Base-by-base conservation (phyloP, 92 coral and sea anemone species). In the Hydrozoanthus gracilis region DNA sequence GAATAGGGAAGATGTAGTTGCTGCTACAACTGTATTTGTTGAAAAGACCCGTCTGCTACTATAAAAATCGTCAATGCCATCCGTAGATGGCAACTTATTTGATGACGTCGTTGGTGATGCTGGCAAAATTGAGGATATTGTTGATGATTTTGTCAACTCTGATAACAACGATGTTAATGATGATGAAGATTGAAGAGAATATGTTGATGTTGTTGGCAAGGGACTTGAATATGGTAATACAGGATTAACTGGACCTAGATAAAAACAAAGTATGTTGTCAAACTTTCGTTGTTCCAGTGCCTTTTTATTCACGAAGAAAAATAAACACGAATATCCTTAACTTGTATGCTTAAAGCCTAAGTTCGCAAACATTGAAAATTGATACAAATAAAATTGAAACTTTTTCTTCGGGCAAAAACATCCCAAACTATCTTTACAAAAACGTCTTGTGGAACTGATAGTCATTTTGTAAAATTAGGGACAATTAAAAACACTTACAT, bases 201-300 rank as follows among this genome's bases (percentile, higher is more conserved):
- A 13, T n/a, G 52, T 16, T 16, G 35, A 1, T 45, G 18, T 44
- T 27, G 71, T 15, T 78, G 83, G n/a, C 4, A 14, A 6, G 35
- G 39, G 18, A 54, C 16, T 45, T 6, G 15, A 15, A 74, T n/a
- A n/a, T n/a, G 60, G 2, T 27, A 27, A 27, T 5, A 14, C 3
- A 45, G 68, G 69, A 58, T 45, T 6, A 2, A 39, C 54, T 12
- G 83, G 83, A 60, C 83, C 83, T 78, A 10, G 44, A n/a, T 20
- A 58, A 60, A 78, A 15, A 50, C 11, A 8, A 50, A n/a, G 3
- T 48, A 0, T n/a, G 9, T 3, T 6, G 5, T 49, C 48, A 17
- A 6, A 6, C 5, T 46, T 3, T 5, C 39, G 4, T n/a, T 3
- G 15, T 17, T n/a, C 56, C 9, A n/a, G n/a, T 3, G 16, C 51